These are phyloP conservation scores for Drosophila saltans DNA, from an alignment of 1,140 invertebrate genomes.

Conservation along the genomic window DNA sequence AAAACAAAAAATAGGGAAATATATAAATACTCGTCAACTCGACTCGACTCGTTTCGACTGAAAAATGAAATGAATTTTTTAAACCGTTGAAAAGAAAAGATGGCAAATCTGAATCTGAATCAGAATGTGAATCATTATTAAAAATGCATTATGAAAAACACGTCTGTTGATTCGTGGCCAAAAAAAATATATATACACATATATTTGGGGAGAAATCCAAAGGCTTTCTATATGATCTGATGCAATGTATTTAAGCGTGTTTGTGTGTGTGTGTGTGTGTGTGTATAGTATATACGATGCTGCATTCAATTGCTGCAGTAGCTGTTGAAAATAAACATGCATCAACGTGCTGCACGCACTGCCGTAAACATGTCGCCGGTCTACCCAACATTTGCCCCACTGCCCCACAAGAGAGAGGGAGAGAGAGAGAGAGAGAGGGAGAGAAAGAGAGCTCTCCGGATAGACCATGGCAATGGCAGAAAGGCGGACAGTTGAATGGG, in stretches of 20 bases:
- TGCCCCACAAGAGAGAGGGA: background rate
- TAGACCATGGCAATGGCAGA: conserved; percentile 41
- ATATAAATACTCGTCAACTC: conserved; percentile 7
- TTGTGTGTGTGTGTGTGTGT: conserved; percentile 6
- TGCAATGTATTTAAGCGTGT: background rate
- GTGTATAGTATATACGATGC: conserved; percentile 41
- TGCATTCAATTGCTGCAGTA: conserved; percentile 50
- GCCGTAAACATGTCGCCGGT: conserved; percentile 55
- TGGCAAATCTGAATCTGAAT: conserved; percentile 2
- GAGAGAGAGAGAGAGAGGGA: too few species aligned
- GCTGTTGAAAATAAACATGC: conserved; percentile 49
- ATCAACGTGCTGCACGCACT: conserved; percentile 56
- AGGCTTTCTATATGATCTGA: conserved; percentile 34
- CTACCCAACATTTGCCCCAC: conserved; percentile 5
- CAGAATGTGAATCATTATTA: conserved; percentile 38
- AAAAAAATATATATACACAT: background rate
- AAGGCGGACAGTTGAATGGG: background rate
- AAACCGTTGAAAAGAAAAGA: conserved; percentile 19
- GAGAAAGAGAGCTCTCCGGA: conserved; percentile 15
- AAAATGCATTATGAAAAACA: conserved; percentile 62
- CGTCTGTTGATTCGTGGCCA: conserved; percentile 46
- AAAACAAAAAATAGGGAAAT: background rate
- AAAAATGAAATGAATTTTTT: conserved; percentile 27
- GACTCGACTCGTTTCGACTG: background rate
- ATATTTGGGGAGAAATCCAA: conserved; percentile 32